A percentile compares a stretch with the other conserved stretches of the same genome.
phyloP scores from a whole-genome alignment of 2,888 invertebrate genomes.

The Psylliodes chrysocephalus region DNA sequence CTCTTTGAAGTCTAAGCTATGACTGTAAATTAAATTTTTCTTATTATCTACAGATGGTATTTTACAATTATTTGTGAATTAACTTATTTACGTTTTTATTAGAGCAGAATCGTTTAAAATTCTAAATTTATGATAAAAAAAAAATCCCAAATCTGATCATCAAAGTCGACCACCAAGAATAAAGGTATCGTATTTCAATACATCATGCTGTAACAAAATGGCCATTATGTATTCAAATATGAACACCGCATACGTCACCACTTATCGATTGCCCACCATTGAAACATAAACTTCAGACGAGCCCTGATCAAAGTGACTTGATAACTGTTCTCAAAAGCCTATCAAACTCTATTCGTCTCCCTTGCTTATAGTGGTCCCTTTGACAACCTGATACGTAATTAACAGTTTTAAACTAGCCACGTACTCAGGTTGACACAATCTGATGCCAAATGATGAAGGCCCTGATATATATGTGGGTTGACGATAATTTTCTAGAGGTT shows the following conservation, averaged over 20 bases:
- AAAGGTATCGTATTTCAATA: too few relatives aligned
- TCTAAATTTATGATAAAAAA: too few relatives aligned
- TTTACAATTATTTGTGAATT: too few relatives aligned
- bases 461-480: slow-evolving; percentile 19
- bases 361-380: slow-evolving; percentile 20
- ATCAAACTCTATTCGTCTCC: slow-evolving; percentile 20
- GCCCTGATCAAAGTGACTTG: slow-evolving; percentile 14
- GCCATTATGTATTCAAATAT: not conserved
- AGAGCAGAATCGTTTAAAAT: too few relatives aligned
- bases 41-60: too few relatives aligned
- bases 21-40: too few relatives aligned
- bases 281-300: slow-evolving; percentile 13
- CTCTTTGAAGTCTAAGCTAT: too few relatives aligned
- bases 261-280: not conserved
- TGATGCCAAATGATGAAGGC: slow-evolving; percentile 16
- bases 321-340: slow-evolving; percentile 26
- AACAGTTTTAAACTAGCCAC: slow-evolving; percentile 25
- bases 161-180: too few relatives aligned
- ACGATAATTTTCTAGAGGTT: slow-evolving; percentile 26
- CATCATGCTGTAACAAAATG: too few relatives aligned
- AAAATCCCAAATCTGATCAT: too few relatives aligned
- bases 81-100: too few relatives aligned
- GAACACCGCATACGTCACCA: not conserved
- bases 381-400: slow-evolving; percentile 33
- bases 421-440: slow-evolving; percentile 9